Evolutionary conservation across 2,888 invertebrate species (phyloP).

Genomic region (Amblyjoppa fuscipennis): DNA sequence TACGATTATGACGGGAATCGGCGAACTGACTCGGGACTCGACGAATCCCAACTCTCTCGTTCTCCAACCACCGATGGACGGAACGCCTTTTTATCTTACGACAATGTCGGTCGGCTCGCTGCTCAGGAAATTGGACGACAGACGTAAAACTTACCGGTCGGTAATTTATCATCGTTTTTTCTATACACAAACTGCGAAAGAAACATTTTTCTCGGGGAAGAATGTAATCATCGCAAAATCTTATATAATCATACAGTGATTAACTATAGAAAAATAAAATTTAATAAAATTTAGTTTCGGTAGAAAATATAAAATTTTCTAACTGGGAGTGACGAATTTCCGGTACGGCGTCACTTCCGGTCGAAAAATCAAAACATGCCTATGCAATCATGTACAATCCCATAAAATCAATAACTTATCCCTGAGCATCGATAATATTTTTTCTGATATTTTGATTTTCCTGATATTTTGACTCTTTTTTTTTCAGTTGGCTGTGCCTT

Average conservation of each 20-base stretch:
- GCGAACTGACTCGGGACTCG: constrained; percentile 88
- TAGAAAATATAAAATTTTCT: too few relatives aligned
- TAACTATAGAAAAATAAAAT: too few relatives aligned
- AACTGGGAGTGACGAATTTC: neutral
- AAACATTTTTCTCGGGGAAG: neutral
- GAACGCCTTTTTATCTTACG: constrained; percentile 92
- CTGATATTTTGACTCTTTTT: constrained; percentile 1
- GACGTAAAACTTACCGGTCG: constrained; percentile 90
- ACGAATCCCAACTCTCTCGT: constrained; percentile 89
- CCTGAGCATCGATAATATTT: constrained; percentile 1
- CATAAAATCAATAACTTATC: too few relatives aligned
- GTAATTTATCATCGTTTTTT: neutral
- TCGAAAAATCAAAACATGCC: too few relatives aligned
- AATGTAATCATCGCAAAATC: neutral
- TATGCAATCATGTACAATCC: too few relatives aligned
- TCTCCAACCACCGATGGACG: constrained; percentile 91
- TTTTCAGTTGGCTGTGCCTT: constrained; percentile 85
- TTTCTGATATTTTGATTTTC: constrained; percentile 13
- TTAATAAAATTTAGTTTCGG: too few relatives aligned
- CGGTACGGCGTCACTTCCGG: neutral
- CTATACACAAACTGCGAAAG: constrained; percentile 69
- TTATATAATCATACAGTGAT: neutral
- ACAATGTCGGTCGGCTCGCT: constrained; percentile 92
- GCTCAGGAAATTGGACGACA: constrained; percentile 90
- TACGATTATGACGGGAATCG: constrained; percentile 92